Percentiles rank a stretch among this genome's conserved stretches.
Conservation (phyloP, 2,888 invertebrate genomes). For the Carcina quercana region DNA sequence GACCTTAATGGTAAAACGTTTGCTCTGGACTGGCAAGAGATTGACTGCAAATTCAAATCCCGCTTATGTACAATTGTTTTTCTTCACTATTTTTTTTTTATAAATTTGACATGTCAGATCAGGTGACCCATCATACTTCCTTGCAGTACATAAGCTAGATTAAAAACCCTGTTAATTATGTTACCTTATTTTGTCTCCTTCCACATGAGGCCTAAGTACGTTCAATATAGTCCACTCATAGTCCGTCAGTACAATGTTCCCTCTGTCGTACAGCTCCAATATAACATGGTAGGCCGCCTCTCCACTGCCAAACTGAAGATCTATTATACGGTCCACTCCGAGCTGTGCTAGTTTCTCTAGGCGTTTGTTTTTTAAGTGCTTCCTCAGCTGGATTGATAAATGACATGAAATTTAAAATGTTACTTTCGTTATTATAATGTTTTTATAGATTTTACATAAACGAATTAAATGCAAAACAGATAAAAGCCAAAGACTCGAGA, state of each 20-base stretch:
- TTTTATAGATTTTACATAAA: neutral
- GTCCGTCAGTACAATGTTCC: slow-evolving; percentile 97
- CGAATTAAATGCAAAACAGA: too few species aligned
- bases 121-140: too few species aligned
- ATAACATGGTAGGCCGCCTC: slow-evolving; percentile 97
- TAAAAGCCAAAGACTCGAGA: too few species aligned
- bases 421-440: neutral
- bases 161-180: too few species aligned
- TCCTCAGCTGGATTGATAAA: slow-evolving; percentile 81
- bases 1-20: too few species aligned
- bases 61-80: too few species aligned
- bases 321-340: slow-evolving; percentile 94
- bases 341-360: slow-evolving; percentile 90
- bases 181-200: slow-evolving; percentile 89
- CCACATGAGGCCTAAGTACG: slow-evolving; percentile 92
- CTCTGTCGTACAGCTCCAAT: slow-evolving; percentile 95
- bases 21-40: too few species aligned
- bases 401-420: neutral
- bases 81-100: too few species aligned
- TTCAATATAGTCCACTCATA: slow-evolving; percentile 91
- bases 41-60: too few species aligned
- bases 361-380: slow-evolving; percentile 96
- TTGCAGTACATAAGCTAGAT: too few species aligned
- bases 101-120: too few species aligned
- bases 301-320: slow-evolving; percentile 94